These are phyloP conservation scores for Himalopsyche anomala DNA, from an alignment of 2,888 invertebrate genomes.

Conservation along the genomic window DNA sequence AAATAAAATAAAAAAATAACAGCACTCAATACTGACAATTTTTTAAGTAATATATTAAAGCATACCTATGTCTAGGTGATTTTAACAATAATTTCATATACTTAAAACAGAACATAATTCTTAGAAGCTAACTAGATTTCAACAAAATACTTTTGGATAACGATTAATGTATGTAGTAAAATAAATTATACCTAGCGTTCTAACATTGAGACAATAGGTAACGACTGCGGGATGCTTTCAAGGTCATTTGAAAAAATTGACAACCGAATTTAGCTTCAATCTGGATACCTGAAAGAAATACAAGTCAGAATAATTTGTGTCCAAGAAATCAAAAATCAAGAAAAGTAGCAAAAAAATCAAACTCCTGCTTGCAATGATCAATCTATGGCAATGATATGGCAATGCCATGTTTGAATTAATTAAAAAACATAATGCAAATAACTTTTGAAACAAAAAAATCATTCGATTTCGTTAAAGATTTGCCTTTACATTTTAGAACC, in stretches of 20 bases:
- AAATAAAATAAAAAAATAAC: slow-evolving; percentile 35
- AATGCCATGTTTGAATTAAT: no score
- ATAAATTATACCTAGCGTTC: slow-evolving; percentile 38
- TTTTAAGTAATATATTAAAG: slow-evolving; percentile 35
- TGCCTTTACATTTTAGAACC: no score
- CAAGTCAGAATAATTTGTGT: background rate
- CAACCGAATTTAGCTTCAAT: slow-evolving; percentile 17
- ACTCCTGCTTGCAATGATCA: no score
- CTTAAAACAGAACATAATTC: slow-evolving; percentile 19
- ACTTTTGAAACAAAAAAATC: no score
- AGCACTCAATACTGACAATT: slow-evolving; percentile 40
- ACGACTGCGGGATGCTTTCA: slow-evolving; percentile 10
- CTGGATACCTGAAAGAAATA: slow-evolving; percentile 28
- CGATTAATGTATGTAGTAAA: slow-evolving; percentile 24
- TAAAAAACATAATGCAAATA: no score
- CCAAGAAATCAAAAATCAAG: no score
- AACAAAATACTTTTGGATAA: slow-evolving; percentile 35
- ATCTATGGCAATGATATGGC: no score
- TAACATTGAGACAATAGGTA: slow-evolving; percentile 32
- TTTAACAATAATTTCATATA: slow-evolving; percentile 35
- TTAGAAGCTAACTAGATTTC: slow-evolving; percentile 29
- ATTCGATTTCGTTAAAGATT: no score
- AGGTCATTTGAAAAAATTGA: slow-evolving; percentile 32
- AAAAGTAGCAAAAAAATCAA: no score
- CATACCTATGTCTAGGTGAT: slow-evolving; percentile 36